Evolutionary conservation across 2,888 invertebrate genomes (phyloP).

Genomic region (Caenorhabditis sulstoni): DNA sequence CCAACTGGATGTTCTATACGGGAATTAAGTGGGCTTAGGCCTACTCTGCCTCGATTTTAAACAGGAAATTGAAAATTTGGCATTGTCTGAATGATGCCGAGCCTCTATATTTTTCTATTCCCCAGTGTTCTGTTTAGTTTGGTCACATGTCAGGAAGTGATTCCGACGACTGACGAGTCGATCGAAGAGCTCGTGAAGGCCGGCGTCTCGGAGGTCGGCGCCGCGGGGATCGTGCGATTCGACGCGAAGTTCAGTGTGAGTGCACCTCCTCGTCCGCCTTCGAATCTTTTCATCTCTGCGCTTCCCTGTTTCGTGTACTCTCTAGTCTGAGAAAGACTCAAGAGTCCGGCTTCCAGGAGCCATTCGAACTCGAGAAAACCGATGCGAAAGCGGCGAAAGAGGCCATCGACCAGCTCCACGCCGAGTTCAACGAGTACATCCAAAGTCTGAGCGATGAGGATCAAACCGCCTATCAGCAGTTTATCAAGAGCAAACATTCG

Average conservation of each 20-base stretch:
- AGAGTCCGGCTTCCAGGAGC: slow-evolving; percentile 10
- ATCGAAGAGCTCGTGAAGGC: slow-evolving; percentile 21
- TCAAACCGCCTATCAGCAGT: slow-evolving; percentile 35
- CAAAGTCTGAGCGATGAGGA: slow-evolving; percentile 20
- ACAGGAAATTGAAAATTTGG: too few species aligned
- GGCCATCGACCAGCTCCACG: slow-evolving; percentile 22
- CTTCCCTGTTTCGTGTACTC: too few species aligned
- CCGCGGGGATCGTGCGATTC: slow-evolving; percentile 40
- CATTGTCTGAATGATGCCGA: too few species aligned
- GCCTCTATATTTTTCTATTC: too few species aligned
- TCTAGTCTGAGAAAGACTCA: too few species aligned
- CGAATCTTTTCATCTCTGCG: too few species aligned
- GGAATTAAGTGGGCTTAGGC: too few species aligned
- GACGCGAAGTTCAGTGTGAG: slow-evolving; percentile 22
- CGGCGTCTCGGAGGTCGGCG: slow-evolving; percentile 28
- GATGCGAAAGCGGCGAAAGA: slow-evolving; percentile 31
- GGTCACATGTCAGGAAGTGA: too few species aligned
- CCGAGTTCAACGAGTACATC: slow-evolving; percentile 39
- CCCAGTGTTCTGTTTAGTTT: too few species aligned
- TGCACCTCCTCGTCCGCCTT: neutral
- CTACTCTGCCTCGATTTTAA: too few species aligned
- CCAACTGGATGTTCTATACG: too few species aligned
- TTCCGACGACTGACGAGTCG: slow-evolving; percentile 21
- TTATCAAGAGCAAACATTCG: slow-evolving; percentile 25
- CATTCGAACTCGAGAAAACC: slow-evolving; percentile 40